These are phyloP conservation scores for Aurelia aurita complex sp. Pacific DNA, from an alignment of 30 jellyfish, hydroid and myxozoan species.

Conservation along the genomic window DNA sequence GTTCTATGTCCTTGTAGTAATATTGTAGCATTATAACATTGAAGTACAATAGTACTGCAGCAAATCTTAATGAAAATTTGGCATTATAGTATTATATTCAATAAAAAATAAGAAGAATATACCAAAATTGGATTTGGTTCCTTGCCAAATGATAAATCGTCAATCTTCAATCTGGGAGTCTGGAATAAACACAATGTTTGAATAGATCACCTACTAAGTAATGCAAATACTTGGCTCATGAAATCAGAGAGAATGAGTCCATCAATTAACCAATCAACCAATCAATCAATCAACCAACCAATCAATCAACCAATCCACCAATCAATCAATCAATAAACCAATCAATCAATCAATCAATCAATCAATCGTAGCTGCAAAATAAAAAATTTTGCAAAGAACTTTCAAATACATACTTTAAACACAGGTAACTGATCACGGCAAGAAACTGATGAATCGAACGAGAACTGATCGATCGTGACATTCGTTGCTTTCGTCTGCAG, in stretches of 20 bases:
- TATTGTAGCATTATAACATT: background rate
- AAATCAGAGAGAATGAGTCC: too few relatives aligned
- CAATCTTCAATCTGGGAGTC: slow-evolving; percentile 55
- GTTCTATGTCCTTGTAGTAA: background rate
- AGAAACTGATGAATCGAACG: slow-evolving; percentile 79
- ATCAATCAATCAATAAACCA: too few relatives aligned
- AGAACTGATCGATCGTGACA: slow-evolving; percentile 85
- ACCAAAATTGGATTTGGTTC: slow-evolving; percentile 65
- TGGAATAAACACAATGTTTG: background rate
- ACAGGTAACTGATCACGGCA: slow-evolving; percentile 74
- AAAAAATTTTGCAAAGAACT: too few relatives aligned
- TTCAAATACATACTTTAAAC: slow-evolving; percentile 27
- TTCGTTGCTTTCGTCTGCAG: slow-evolving; percentile 64
- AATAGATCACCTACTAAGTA: too few relatives aligned
- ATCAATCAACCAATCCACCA: too few relatives aligned
- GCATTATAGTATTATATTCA: background rate
- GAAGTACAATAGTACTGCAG: background rate
- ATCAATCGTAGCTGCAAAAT: too few relatives aligned
- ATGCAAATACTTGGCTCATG: too few relatives aligned
- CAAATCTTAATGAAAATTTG: background rate
- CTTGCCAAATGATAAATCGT: slow-evolving; percentile 78
- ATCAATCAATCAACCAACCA: too few relatives aligned
- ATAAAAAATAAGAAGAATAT: background rate
- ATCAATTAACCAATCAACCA: too few relatives aligned
- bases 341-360: too few relatives aligned